Base-by-base conservation (phyloP, 2,888 invertebrate species). In the Operophtera brumata region DNA sequence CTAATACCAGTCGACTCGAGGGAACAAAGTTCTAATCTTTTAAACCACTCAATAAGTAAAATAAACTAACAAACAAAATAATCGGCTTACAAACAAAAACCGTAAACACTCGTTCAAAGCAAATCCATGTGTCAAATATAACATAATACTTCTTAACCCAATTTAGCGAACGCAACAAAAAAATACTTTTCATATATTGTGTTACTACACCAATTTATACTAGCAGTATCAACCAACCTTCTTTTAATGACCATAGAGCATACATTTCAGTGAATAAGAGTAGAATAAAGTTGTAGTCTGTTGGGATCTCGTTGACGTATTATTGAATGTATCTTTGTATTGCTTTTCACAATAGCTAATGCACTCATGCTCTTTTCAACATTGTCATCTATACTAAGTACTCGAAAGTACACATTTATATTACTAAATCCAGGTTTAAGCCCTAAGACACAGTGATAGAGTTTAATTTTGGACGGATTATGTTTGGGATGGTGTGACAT, bases 331-430 rank as follows among this genome's bases (percentile, higher is more conserved):
- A 65, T 65, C 66, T 77, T 86, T 87, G 86, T 87, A 61, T 59
- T 43, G 44, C 12, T 50, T 47, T 49, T 60, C 71, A 88, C 86
- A 88, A 88, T 75, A 71, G 81, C 86, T 88, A 88, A 88, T 88
- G 80, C 70, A 85, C 86, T 88, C 87, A 83, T 85, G 84, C 83
- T 83, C 84, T 78, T 86, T 86, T 86, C 85, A 88, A 82, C 86
- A 78, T 75, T 84, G 82, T 84, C 83, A 88, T 85, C 81, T 77
- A 75, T 82, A 84, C 86, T 86, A 86, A 86, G 87, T 87, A 87
- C 87, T 77, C 34, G 11, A 37, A 42, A 14, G 11, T 40, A 41
- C 48, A 20, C 9, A 26, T 14, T 52, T 32, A n/a, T 42, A 14
- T 28, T 32, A 4, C 9, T 28, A 39, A 52, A 47, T 13, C 14